A percentile compares a stretch with the other conserved stretches of the same genome.
phyloP scores from a whole-genome alignment of 2,113 vertebrate species.

The Scopus umbretta region DNA sequence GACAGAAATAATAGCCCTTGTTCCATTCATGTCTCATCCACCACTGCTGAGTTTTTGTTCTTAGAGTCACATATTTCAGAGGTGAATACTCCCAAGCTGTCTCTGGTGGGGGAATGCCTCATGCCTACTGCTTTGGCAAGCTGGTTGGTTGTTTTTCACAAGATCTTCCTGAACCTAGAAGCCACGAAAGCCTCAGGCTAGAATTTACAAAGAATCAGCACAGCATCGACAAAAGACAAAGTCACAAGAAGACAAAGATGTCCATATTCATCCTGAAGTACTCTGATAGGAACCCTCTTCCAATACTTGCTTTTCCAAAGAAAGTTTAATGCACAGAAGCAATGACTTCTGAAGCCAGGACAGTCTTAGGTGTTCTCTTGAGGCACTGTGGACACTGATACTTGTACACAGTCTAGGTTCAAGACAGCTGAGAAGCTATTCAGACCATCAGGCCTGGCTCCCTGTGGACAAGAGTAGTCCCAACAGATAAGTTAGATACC shows the following conservation, averaged over 20 bases:
- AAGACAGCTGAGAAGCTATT: neutral
- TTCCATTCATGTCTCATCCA: conserved; percentile 24
- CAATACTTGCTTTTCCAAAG: neutral
- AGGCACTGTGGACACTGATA: neutral
- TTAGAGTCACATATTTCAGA: conserved; percentile 30
- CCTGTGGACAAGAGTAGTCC: neutral
- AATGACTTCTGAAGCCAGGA: neutral
- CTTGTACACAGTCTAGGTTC: neutral
- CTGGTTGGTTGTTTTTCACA: neutral
- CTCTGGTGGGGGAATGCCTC: neutral
- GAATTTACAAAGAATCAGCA: neutral
- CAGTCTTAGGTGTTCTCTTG: neutral
- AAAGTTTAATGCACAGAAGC: neutral
- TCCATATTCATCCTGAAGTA: neutral
- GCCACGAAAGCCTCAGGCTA: neutral
- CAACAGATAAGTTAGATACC: neutral
- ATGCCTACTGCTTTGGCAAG: neutral
- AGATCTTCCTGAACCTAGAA: neutral
- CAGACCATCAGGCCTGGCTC: neutral
- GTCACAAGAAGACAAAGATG: neutral
- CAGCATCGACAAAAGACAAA: neutral
- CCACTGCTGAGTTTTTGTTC: conserved; percentile 35
- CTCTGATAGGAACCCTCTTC: neutral
- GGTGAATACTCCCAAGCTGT: conserved; percentile 11
- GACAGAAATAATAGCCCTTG: conserved; percentile 42